Conservation (phyloP, 2,113 vertebrate genomes). For the Gavialis gangeticus region DNA sequence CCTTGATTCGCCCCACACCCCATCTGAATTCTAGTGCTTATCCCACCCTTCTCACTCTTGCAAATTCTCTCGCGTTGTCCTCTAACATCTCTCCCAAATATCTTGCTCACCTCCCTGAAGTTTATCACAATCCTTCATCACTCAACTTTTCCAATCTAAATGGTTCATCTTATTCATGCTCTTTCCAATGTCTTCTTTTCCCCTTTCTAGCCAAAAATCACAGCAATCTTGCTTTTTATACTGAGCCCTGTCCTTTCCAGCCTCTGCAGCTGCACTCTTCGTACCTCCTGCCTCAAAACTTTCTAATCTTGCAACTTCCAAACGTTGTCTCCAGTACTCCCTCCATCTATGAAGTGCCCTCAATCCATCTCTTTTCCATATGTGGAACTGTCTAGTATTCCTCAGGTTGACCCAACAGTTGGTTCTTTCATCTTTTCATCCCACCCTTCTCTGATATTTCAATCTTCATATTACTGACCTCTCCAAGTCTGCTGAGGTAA, state of each 20-base stretch:
- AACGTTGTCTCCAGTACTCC: not conserved
- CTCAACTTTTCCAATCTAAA: no score
- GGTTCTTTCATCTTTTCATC: not conserved
- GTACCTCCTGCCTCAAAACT: not conserved
- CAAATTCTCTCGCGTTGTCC: not conserved
- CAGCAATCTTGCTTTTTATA: not conserved
- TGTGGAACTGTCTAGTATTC: not conserved
- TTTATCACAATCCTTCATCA: no score
- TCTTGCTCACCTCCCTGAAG: not conserved
- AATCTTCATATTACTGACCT: not conserved
- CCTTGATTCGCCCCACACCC: not conserved
- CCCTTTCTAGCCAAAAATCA: conserved; percentile 57
- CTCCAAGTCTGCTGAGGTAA: not conserved
- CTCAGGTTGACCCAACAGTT: not conserved
- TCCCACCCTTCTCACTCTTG: not conserved
- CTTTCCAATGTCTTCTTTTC: conserved; percentile 20
- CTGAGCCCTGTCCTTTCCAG: not conserved
- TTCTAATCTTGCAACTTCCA: not conserved
- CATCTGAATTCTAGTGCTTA: not conserved
- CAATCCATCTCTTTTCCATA: fast-evolving
- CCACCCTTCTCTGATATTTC: not conserved
- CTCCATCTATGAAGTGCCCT: not conserved
- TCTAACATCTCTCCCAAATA: not conserved
- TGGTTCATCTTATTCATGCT: not conserved
- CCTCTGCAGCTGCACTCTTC: not conserved